Base-by-base conservation (phyloP, 2,113 vertebrate species). In the Atractosteus spatula region DNA sequence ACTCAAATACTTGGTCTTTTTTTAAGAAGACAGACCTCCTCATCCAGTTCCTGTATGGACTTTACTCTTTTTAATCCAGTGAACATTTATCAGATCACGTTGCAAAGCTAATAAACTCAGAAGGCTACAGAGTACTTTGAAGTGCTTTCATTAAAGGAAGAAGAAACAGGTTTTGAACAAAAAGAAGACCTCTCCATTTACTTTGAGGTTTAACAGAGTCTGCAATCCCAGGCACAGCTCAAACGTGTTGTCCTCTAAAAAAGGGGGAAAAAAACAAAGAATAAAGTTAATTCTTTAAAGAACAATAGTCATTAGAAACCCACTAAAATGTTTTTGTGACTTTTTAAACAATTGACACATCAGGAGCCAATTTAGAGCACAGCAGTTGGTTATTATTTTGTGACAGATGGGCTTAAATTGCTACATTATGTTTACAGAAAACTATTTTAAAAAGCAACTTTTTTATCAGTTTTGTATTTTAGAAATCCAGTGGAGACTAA, bases 151-250 rank as follows among this genome's bases (percentile, higher is more conserved):
- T 16, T 14, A 62, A 62, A 62, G 17, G 14, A 62, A 62, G 4
- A 3, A 14, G 14, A 57, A 11, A 57, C 55, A 11, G 8, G 55
- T 57, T 57, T 57, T 57, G 55, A 11, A 57, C 14, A 8, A 57
- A 57, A 62, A 16, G 6, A 62, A 62, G 13, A 13, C 59, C 7
- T 5, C 14, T 62, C 3, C 13, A 62, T 62, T 95, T 94, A 97
- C 96, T 92, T 95, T 93, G 66, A 98, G 93, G 82, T 95, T 91
- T 67, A 94, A 77, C 79, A 97, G 89, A 61, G 95, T 97, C 78
- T 96, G 94, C 51, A 98, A 91, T 68, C 96, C 96, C 63, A 98
- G 89, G 78, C 92, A 92, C 75, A 97, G 87, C 66, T 98, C 95
- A 66, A 90, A 86, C 51, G 77, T 84, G 57, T 95, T 92, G 11